Percentiles rank a stretch among this genome's conserved stretches.
Conservation (phyloP, 2,888 invertebrate genomes). For the Caenorhabditis drosophilae region DNA sequence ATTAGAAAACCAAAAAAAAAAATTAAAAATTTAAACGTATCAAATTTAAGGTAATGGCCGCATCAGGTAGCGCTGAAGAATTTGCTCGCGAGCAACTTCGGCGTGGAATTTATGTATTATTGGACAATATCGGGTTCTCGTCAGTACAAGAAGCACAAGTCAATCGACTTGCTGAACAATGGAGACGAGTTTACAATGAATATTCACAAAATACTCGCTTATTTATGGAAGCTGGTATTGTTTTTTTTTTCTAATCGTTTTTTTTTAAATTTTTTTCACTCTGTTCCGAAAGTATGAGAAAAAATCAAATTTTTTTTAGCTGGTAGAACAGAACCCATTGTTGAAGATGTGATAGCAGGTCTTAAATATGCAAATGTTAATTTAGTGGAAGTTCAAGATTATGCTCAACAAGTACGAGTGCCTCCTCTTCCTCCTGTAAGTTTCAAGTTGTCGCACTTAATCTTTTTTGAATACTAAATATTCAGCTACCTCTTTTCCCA, state of each 20-base stretch:
- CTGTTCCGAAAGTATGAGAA: no score
- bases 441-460: slow-evolving; percentile 1
- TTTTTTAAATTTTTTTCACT: not conserved
- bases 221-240: slow-evolving; percentile 23
- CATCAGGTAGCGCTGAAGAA: not conserved
- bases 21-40: not conserved
- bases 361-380: slow-evolving; percentile 10
- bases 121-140: slow-evolving; percentile 6
- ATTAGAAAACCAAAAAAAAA: no score
- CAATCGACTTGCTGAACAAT: slow-evolving; percentile 7
- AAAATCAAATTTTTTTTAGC: no score
- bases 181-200: slow-evolving; percentile 10
- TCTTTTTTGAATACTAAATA: not conserved
- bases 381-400: slow-evolving; percentile 12
- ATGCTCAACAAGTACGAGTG: slow-evolving; percentile 5
- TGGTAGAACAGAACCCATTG: slow-evolving; percentile 18
- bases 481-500: slow-evolving; percentile 32
- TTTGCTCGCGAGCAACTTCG: not conserved
- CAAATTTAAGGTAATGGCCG: slow-evolving; percentile 11
- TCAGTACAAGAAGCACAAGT: slow-evolving; percentile 3
- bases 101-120: slow-evolving; percentile 8
- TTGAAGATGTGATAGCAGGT: slow-evolving; percentile 22
- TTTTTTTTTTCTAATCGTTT: not conserved
- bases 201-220: slow-evolving; percentile 10
- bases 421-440: slow-evolving; percentile 15